phyloP scores from a whole-genome alignment of 2,113 vertebrate genomes.

The Boleophthalmus pectinirostris region DNA sequence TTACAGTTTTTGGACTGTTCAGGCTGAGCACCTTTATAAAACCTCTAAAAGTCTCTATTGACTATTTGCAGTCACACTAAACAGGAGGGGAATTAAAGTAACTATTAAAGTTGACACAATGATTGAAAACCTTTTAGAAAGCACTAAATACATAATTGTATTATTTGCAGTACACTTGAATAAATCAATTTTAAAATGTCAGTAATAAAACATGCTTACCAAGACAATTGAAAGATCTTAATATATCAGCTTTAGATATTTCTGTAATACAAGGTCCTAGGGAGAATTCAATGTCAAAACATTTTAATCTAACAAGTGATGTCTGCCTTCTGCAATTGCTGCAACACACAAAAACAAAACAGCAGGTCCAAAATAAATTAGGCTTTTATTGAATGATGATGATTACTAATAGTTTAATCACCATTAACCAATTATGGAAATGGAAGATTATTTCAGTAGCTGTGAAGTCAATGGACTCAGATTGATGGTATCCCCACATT shows the following conservation, averaged over 20 bases:
- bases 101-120: background rate
- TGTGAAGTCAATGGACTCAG: background rate
- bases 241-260: background rate
- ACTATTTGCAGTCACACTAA: background rate
- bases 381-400: background rate
- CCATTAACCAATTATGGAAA: background rate
- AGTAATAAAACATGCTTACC: background rate
- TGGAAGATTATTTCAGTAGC: background rate
- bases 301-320: background rate
- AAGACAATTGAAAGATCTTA: background rate
- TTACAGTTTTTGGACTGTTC: too few species aligned
- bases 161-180: background rate
- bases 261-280: background rate
- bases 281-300: background rate
- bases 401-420: background rate
- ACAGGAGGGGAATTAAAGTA: background rate
- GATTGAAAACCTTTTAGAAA: background rate
- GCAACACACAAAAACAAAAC: background rate
- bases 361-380: background rate
- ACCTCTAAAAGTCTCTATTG: background rate
- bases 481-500: too few species aligned
- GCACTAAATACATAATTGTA: background rate
- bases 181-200: constrained; percentile 1
- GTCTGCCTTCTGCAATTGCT: background rate
- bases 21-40: background rate